Evolutionary conservation across 2,797 vertebrate species (phyloP), one percentile per base, ranked within the genome.

Genomic region (Australoheros facetus): DNA sequence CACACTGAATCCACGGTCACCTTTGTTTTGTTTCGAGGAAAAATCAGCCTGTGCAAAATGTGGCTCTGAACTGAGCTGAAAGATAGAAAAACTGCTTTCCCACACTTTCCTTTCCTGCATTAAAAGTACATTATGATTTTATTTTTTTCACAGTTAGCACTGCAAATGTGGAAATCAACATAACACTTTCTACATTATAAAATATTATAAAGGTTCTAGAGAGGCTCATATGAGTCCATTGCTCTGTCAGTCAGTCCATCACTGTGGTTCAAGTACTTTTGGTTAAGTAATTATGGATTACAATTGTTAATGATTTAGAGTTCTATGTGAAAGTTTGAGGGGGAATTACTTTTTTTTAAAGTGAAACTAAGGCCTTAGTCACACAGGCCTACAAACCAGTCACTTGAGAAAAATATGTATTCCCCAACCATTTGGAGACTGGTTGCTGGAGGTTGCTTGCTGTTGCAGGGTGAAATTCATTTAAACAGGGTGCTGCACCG

Each of bases 1-100:
- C 81, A 88, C 85, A 70, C 75, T 66, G 77, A 83, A 75, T 86
- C 78, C 54, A 78, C 55, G 73, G 85, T 85, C 79, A 87, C 84
- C 87, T 90, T 85, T 78, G 79, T 75, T 88, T 86, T 90, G 85
- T 89, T 92, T 90, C 88, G 71, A 84, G 80, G 21, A 66, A 76
- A 88, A 88, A 85, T 87, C 87, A 79, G 73, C 79, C 83, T 71
- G 84, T 71, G 12, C 58, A 88, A 78, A 34, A 56, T 32, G 73
- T 78, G 54, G 58, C 37, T 82, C 14, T 56, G 72, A 82, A 88
- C 54, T 70, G 53, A 76, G 79, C 59, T 75, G 70, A 86, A 71
- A 80, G 45, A 85, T 80, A 51, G 64, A 83, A 75, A 48, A 74
- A 70, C 12, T 69, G 73, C 84, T 89, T 69, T 73, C 78, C 42